Evolutionary conservation across 2,888 invertebrate species (phyloP).

Genomic region (Scelioninae gen. 1): DNA sequence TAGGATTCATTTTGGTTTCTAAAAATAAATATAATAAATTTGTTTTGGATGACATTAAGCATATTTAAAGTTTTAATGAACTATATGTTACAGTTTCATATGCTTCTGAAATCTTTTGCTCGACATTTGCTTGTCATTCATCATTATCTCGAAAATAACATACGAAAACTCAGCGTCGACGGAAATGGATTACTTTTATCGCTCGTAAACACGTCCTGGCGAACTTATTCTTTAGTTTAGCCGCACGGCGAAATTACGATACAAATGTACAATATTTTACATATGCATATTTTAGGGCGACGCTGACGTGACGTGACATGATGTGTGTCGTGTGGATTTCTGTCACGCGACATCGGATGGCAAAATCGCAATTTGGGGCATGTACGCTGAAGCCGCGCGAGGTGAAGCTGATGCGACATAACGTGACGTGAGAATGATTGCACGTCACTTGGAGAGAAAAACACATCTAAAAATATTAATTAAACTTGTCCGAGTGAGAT

Average conservation of each 20-base stretch:
- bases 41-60: no score
- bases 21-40: no score
- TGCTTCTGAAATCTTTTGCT: no score
- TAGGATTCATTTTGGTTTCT: no score
- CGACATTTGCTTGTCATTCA: conserved; percentile 17
- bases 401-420: conserved; percentile 72
- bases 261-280: conserved; percentile 64
- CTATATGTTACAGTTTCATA: no score
- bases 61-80: no score
- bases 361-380: conserved; percentile 70
- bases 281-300: conserved; percentile 67
- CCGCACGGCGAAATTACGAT: conserved; percentile 44
- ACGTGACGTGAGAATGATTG: conserved; percentile 73
- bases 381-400: conserved; percentile 64
- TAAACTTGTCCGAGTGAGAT: conserved; percentile 58
- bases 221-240: conserved; percentile 53
- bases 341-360: conserved; percentile 73
- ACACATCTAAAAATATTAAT: conserved; percentile 71
- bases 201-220: conserved; percentile 37
- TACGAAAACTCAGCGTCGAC: conserved; percentile 14
- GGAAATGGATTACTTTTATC: conserved; percentile 52
- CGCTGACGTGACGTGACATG: conserved; percentile 71
- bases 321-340: conserved; percentile 72
- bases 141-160: conserved; percentile 30
- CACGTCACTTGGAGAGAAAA: conserved; percentile 69